Evolutionary conservation across 37 sponge, comb jelly and placozoan genomes (phyloP).

Genomic region (Chondrilla cf. caribensis): DNA sequence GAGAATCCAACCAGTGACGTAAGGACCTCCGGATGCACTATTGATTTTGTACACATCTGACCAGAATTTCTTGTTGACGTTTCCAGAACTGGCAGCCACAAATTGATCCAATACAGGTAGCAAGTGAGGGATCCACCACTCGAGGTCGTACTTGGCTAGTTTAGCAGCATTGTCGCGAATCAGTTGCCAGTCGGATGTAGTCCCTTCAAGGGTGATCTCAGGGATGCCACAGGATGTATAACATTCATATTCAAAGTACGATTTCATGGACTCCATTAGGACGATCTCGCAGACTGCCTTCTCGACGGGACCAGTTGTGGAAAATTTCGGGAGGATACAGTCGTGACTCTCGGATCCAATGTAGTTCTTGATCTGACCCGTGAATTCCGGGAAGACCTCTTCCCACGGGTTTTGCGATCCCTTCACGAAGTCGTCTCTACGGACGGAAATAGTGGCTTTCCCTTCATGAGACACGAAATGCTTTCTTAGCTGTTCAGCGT

Average conservation of each 20-base stretch:
- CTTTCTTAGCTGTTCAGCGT: constrained; percentile 53
- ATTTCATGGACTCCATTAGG: constrained; percentile 51
- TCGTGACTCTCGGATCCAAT: constrained; percentile 41
- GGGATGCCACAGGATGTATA: constrained; percentile 52
- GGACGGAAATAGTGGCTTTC: constrained; percentile 16
- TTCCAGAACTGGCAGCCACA: constrained; percentile 46
- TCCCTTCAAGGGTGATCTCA: constrained; percentile 57
- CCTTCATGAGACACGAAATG: constrained; percentile 61
- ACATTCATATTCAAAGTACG: constrained; percentile 35
- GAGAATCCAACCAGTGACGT: constrained; percentile 46
- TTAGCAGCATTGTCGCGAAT: constrained; percentile 31
- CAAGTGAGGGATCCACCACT: constrained; percentile 46
- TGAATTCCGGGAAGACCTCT: constrained; percentile 53
- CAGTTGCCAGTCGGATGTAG: constrained; percentile 50
- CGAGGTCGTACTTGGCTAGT: constrained; percentile 43
- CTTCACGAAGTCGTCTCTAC: constrained; percentile 43
- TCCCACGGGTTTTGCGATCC: constrained; percentile 54
- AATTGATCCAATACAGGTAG: constrained; percentile 50
- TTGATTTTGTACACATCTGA: constrained; percentile 32
- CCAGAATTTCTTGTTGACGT: constrained; percentile 50
- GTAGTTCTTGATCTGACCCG: constrained; percentile 41
- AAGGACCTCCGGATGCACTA: constrained; percentile 34
- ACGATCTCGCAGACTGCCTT: constrained; percentile 52
- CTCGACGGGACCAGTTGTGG: constrained; percentile 57
- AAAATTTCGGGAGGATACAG: constrained; percentile 36